Percentiles rank a stretch among this genome's conserved stretches.
Evolutionary conservation across 2,888 invertebrate species (phyloP).

Genomic region (Protula sp.): DNA sequence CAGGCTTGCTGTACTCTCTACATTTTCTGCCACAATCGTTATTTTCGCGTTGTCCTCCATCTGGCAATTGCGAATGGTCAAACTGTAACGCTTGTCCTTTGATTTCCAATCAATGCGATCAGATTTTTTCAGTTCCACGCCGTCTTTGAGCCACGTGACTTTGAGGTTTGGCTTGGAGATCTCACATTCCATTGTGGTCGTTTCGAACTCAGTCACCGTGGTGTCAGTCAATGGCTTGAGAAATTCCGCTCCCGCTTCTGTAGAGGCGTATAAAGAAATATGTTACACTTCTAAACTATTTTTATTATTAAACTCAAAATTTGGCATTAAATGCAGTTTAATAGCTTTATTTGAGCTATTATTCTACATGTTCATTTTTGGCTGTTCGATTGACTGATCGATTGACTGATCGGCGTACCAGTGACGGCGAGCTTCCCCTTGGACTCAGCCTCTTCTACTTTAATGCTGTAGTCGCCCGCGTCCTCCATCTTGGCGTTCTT

Average conservation of each 20-base stretch:
- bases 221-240: constrained; percentile 37
- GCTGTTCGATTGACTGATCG: no score
- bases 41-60: constrained; percentile 77
- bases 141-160: constrained; percentile 65
- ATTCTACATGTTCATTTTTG: no score
- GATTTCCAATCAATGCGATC: constrained; percentile 14
- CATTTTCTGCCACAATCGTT: constrained; percentile 59
- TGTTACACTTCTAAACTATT: no score
- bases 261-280: neutral
- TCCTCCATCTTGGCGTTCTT: constrained; percentile 35
- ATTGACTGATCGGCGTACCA: no score
- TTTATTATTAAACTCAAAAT: no score
- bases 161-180: constrained; percentile 72
- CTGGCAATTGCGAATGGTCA: constrained; percentile 79
- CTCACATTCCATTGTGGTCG: constrained; percentile 65
- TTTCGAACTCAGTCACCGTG: constrained; percentile 38
- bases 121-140: neutral
- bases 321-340: no score
- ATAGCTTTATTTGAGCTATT: no score
- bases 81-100: constrained; percentile 37
- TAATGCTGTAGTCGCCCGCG: constrained; percentile 33
- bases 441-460: constrained; percentile 31
- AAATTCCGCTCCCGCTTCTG: constrained; percentile 45
- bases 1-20: constrained; percentile 17
- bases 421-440: constrained; percentile 34